Evolutionary conservation across 2,113 vertebrate genomes (phyloP).

Genomic region (Lycocorax pyrrhopterus): DNA sequence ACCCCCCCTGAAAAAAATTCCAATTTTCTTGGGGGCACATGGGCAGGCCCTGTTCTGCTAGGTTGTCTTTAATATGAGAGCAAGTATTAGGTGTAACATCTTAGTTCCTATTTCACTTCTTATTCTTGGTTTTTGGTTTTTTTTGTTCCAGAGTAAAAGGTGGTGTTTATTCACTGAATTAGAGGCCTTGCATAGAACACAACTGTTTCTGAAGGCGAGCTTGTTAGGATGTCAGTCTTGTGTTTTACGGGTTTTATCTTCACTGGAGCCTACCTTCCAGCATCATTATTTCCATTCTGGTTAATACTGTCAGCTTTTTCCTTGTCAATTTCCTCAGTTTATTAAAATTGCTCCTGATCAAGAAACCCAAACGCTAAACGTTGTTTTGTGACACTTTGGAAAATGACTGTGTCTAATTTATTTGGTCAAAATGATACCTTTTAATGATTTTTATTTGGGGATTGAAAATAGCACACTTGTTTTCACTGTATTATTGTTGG

Average conservation of each 20-base stretch:
- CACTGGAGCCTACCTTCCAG: neutral
- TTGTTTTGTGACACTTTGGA: neutral
- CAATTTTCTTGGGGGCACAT: accelerated
- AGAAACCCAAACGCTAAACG: neutral
- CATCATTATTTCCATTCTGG: neutral
- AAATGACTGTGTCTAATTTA: neutral
- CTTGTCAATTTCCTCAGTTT: neutral
- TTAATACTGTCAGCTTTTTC: neutral
- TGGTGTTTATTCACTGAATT: neutral
- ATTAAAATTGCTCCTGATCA: neutral
- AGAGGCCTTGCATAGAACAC: neutral
- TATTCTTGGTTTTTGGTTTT: neutral
- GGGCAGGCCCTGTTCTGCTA: neutral
- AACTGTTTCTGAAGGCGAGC: neutral
- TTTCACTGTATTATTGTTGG: neutral
- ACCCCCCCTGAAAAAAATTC: neutral
- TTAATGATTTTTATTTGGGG: neutral
- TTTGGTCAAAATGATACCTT: neutral
- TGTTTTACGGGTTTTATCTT: neutral
- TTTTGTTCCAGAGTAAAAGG: neutral
- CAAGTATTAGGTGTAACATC: neutral
- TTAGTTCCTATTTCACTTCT: neutral
- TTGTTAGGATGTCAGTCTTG: neutral
- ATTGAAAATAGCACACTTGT: neutral
- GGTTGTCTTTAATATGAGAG: neutral